phyloP scores from a whole-genome alignment of 1,140 invertebrate species.

The Pectinophora gossypiella region DNA sequence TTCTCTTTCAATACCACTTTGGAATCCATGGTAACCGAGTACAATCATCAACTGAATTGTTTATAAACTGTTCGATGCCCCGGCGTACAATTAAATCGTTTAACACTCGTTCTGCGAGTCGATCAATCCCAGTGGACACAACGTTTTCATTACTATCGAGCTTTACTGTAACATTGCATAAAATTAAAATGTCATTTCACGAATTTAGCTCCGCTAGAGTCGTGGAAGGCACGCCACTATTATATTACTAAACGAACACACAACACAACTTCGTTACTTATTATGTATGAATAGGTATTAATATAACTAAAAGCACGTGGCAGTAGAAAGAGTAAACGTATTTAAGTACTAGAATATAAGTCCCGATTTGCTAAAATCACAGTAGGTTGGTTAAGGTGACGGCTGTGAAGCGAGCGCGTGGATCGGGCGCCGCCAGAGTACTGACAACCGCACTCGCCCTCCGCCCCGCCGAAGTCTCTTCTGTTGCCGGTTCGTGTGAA shows the following conservation, averaged over 20 bases:
- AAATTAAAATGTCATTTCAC: slow-evolving; percentile 2
- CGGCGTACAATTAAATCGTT: neutral
- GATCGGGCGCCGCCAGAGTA: neutral
- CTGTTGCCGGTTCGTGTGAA: no score
- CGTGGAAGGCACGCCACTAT: neutral
- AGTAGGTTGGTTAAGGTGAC: neutral
- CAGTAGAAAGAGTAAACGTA: neutral
- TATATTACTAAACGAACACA: neutral
- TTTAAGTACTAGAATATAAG: neutral
- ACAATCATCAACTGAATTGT: neutral
- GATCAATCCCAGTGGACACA: neutral
- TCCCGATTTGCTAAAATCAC: slow-evolving; percentile 14
- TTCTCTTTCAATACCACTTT: slow-evolving; percentile 60
- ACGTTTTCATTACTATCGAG: neutral
- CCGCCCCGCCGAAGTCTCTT: no score
- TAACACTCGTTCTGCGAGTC: neutral
- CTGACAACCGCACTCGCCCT: neutral
- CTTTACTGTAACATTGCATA: slow-evolving; percentile 14
- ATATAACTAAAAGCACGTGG: no score
- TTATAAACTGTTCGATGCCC: neutral
- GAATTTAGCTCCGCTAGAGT: neutral
- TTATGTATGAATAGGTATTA: no score
- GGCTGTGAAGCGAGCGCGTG: neutral
- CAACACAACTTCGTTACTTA: no score
- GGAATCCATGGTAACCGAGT: slow-evolving; percentile 44